Evolutionary conservation across 2,113 vertebrate genomes (phyloP).

Genomic region (Triplophysa dalaica): DNA sequence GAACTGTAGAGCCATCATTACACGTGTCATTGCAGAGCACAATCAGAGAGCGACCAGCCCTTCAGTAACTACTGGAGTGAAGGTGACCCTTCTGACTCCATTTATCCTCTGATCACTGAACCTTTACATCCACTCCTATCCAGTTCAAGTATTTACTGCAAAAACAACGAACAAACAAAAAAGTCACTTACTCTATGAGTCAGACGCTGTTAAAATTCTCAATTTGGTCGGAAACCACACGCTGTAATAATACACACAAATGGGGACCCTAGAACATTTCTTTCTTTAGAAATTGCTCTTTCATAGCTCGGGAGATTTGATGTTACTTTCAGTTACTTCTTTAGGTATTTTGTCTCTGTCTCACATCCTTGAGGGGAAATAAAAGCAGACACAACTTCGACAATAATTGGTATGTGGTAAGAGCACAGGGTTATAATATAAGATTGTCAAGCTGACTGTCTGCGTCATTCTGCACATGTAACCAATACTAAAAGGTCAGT

Average conservation of each 20-base stretch:
- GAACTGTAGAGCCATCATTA: not conserved
- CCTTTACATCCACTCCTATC: not conserved
- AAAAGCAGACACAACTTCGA: too few relatives aligned
- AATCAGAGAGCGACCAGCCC: not conserved
- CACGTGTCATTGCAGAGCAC: not conserved
- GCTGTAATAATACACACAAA: not conserved
- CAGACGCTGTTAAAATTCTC: not conserved
- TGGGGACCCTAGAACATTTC: not conserved
- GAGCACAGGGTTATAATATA: too few relatives aligned
- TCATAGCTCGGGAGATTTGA: not conserved
- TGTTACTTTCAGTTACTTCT: not conserved
- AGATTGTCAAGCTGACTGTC: too few relatives aligned
- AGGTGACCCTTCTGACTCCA: conserved; percentile 7
- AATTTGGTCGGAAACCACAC: conserved; percentile 14
- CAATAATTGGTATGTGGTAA: too few relatives aligned
- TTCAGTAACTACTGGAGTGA: not conserved
- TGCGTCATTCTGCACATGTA: too few relatives aligned
- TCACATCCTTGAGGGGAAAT: too few relatives aligned
- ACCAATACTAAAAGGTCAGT: too few relatives aligned
- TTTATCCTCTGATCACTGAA: not conserved
- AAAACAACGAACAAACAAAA: not conserved
- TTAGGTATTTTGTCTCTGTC: not conserved
- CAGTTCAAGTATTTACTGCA: not conserved
- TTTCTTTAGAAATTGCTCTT: not conserved
- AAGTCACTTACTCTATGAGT: not conserved